Evolutionary conservation across 1,140 invertebrate species (phyloP), one percentile per base, ranked within the genome.

Genomic region (Lordiphosa collinella): DNA sequence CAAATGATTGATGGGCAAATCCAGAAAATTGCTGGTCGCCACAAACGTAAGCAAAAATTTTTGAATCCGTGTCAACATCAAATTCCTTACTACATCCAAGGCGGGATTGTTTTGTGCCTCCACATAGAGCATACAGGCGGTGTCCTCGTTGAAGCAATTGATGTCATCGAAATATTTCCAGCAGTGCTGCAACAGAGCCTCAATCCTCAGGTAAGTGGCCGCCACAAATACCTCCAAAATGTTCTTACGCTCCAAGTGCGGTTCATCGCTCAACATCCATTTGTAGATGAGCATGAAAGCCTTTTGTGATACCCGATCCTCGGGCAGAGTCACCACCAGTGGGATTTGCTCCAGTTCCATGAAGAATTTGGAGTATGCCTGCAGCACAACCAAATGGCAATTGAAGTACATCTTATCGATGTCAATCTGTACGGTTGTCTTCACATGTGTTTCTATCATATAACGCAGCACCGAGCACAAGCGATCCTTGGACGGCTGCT

Each of bases 51-150:
- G 75, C 65, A 95, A 93, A 82, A 95, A 94, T 65, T 91, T 91
- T 88, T 92, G 92, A n/a, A 95, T 93, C 50, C 94, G 90, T 0
- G 93, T 93, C 44, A 94, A 89, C 94, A 95, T 95, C 29, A 94
- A 58, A 70, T 94, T 72, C 1, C 82, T 53, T 1, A 86, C 53
- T 5, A 85, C 36, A 29, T 86, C 75, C 34, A 80, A 31, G 0
- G 75, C 68, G 0, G 59, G 84, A 65, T 90, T 89, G 43, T 86
- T 85, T 10, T 80, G 75, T 1, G 93, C 92, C 71, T 94, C 92
- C 44, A 93, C 87, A 69, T 93, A 94, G 10, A 79, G 29, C 92
- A 86, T 31, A 91, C 68, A 88, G 0, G 94, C 94, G 0, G 93
- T 92, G 62, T 93, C 93, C 89, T 95, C 94, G 14, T 90, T 90